Conservation (phyloP, 1,140 invertebrate species). For the Zaprionus nigranus region DNA sequence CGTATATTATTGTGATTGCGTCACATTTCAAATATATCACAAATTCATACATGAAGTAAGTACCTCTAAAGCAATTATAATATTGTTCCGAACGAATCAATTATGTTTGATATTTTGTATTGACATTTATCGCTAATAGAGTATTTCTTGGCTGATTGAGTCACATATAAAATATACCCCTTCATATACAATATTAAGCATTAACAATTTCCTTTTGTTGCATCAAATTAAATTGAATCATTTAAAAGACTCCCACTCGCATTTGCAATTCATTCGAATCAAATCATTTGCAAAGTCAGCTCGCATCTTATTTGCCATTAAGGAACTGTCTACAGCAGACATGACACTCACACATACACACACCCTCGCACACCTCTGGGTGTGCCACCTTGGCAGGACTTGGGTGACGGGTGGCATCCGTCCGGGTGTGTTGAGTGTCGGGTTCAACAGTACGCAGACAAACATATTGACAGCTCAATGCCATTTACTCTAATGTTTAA, state of each 20-base stretch:
- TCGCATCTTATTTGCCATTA: slow-evolving; percentile 68
- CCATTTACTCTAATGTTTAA: slow-evolving; percentile 79
- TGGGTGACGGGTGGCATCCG: not conserved
- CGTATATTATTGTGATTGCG: too few relatives aligned
- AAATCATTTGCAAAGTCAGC: slow-evolving; percentile 47
- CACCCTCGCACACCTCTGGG: slow-evolving; percentile 5
- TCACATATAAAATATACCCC: not conserved
- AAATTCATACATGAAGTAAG: too few relatives aligned
- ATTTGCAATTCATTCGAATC: slow-evolving; percentile 38
- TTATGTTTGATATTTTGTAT: too few relatives aligned
- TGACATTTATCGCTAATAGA: not conserved
- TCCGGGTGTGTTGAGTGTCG: not conserved
- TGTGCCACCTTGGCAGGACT: slow-evolving; percentile 13
- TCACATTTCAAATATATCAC: too few relatives aligned
- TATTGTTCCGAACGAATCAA: too few relatives aligned
- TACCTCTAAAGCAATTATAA: too few relatives aligned
- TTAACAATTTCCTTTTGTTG: not conserved
- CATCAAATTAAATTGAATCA: not conserved
- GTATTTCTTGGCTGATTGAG: not conserved
- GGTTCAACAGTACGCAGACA: slow-evolving; percentile 69
- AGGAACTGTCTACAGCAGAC: slow-evolving; percentile 70
- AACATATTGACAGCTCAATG: slow-evolving; percentile 81
- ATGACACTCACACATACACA: slow-evolving; percentile 22
- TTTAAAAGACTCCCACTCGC: not conserved
- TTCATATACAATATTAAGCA: not conserved